These are phyloP conservation scores for Amyelois transitella DNA, from an alignment of 1,140 invertebrate genomes.

Conservation along the genomic window DNA sequence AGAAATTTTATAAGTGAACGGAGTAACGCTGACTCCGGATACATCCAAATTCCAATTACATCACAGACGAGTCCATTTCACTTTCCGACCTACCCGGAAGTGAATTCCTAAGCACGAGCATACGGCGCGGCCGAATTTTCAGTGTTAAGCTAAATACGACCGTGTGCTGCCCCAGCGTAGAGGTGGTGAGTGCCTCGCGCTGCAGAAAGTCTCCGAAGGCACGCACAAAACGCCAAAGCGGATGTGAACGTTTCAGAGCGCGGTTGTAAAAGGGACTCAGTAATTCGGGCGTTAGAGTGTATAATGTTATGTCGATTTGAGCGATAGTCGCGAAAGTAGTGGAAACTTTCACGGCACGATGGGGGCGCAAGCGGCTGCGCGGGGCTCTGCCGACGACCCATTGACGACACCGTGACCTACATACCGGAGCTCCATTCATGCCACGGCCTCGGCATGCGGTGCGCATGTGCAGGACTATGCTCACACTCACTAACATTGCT, in stretches of 20 bases:
- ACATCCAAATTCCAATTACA: slow-evolving; percentile 74
- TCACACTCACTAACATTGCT: slow-evolving; percentile 32
- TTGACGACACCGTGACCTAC: slow-evolving; percentile 71
- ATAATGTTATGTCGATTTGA: slow-evolving; percentile 35
- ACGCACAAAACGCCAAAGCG: slow-evolving; percentile 61
- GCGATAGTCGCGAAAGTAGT: slow-evolving; percentile 65
- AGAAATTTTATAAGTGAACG: slow-evolving; percentile 70
- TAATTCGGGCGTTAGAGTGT: slow-evolving; percentile 49
- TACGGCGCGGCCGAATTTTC: slow-evolving; percentile 59
- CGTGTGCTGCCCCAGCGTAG: slow-evolving; percentile 24
- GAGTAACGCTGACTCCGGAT: slow-evolving; percentile 67
- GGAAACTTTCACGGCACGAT: slow-evolving; percentile 67
- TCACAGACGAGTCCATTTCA: slow-evolving; percentile 73
- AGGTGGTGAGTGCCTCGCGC: slow-evolving; percentile 17
- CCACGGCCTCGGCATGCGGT: slow-evolving; percentile 42
- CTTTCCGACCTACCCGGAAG: slow-evolving; percentile 73
- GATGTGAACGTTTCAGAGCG: slow-evolving; percentile 58
- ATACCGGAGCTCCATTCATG: slow-evolving; percentile 69
- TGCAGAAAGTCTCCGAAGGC: slow-evolving; percentile 45
- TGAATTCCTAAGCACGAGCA: slow-evolving; percentile 72
- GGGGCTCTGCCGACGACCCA: slow-evolving; percentile 60
- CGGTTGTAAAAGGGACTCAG: slow-evolving; percentile 55
- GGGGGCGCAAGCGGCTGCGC: slow-evolving; percentile 55
- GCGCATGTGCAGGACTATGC: slow-evolving; percentile 47
- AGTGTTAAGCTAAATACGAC: slow-evolving; percentile 25